Percentiles rank a stretch among this genome's conserved stretches.
Evolutionary conservation across 2,888 invertebrate species (phyloP).

Genomic region (Peribatodes rhomboidaria): DNA sequence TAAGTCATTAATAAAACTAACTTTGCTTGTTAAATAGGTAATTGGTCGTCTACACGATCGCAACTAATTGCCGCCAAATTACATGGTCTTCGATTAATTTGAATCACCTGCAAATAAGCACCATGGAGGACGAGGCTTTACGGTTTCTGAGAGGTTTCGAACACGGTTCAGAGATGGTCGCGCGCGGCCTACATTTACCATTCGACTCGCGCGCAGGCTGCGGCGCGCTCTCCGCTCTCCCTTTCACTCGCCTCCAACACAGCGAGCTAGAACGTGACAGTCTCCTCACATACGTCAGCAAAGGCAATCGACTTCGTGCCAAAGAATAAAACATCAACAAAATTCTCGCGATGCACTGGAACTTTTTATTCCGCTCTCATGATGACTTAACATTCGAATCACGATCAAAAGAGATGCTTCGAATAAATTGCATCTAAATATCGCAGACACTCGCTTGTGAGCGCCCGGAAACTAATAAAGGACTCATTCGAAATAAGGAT

Average conservation of each 20-base stretch:
- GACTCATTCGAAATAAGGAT: conserved; percentile 31
- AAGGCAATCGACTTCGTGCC: conserved; percentile 62
- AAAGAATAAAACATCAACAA: conserved; percentile 65
- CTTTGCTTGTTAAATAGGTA: conserved; percentile 11
- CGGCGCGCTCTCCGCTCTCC: conserved; percentile 67
- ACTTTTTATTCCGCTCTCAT: conserved; percentile 38
- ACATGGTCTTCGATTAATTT: conserved; percentile 14
- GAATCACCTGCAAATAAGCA: conserved; percentile 18
- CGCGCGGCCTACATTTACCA: conserved; percentile 84
- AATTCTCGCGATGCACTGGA: conserved; percentile 62
- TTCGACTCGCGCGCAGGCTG: conserved; percentile 69
- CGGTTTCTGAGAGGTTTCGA: conserved; percentile 66
- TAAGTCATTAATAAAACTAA: conserved; percentile 1
- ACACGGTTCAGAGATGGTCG: conserved; percentile 78
- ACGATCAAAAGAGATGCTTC: conserved; percentile 11
- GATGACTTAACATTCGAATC: conserved; percentile 22
- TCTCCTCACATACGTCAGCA: conserved; percentile 60
- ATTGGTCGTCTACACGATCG: conserved; percentile 17
- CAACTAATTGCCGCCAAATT: conserved; percentile 34
- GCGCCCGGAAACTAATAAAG: conserved; percentile 16
- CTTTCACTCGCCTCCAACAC: conserved; percentile 59
- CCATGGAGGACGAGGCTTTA: conserved; percentile 72
- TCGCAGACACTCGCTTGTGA: conserved; percentile 5
- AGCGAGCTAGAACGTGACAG: conserved; percentile 59
- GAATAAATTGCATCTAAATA: conserved; percentile 24